These are phyloP conservation scores for Ranitomeya imitator DNA, from an alignment of 2,113 vertebrate species.

Conservation along the genomic window DNA sequence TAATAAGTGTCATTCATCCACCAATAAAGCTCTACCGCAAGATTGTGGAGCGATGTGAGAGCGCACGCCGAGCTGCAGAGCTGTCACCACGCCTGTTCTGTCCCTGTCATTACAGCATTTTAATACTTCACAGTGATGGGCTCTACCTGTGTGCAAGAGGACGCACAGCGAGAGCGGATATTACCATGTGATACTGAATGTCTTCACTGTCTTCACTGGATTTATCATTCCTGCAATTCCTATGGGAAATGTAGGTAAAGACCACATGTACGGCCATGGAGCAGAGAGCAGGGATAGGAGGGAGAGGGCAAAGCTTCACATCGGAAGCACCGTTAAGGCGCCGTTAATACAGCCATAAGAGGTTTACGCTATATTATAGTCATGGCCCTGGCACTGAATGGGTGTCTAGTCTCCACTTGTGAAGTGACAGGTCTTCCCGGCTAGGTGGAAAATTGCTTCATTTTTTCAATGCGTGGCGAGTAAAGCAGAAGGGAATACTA, in stretches of 20 bases:
- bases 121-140: not conserved
- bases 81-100: not conserved
- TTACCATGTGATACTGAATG: conserved; percentile 53
- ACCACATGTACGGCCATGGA: not conserved
- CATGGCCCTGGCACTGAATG: conserved; percentile 38
- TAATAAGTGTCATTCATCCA: not conserved
- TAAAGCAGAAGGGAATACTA: conserved; percentile 38
- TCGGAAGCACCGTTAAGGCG: too few species aligned
- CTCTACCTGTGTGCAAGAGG: not conserved
- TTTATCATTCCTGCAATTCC: not conserved
- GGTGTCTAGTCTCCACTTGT: conserved; percentile 57
- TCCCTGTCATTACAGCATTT: conserved; percentile 12
- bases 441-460: conserved; percentile 57
- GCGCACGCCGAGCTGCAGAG: not conserved
- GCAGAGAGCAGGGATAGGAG: not conserved
- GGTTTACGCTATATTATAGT: conserved; percentile 23
- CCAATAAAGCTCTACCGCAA: not conserved
- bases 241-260: conserved; percentile 1
- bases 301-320: not conserved
- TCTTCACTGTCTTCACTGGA: conserved; percentile 53
- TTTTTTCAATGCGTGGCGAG: conserved; percentile 36
- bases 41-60: not conserved
- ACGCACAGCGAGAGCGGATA: not conserved
- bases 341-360: too few species aligned
- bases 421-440: conserved; percentile 54